Base-by-base conservation (phyloP, 2,113 vertebrate species). In the Cygnus atratus region DNA sequence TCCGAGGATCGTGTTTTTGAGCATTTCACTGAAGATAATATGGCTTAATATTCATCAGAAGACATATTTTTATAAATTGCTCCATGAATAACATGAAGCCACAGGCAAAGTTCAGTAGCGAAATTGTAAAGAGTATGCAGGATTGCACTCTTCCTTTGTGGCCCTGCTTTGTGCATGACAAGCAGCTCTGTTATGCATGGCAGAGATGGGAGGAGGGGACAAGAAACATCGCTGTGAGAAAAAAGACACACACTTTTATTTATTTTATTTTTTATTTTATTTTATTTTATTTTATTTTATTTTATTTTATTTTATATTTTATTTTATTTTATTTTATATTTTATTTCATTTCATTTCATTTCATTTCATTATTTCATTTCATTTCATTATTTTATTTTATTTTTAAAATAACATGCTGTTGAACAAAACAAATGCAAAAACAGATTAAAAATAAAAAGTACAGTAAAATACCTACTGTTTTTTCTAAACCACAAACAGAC, bases 361-460 rank as follows among this genome's bases (percentile, higher is more conserved):
- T n/a, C 16, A 37, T 37, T 37, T 37, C 8, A 37, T n/a, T 10
- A 48, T 48, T 48, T 46, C 3, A 50, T 50, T 50, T 50, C 11
- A 50, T 50, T 50, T 50, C 18, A 48, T 48, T 48, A 48, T 48
- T 48, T 48, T 48, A 48, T 13, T 50, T 50, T 50, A 50, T 50
- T 80, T 58, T 67, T 35, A 17, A 63, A 31, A 22, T 8, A 59
- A 13, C 22, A 10, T 13, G 19, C 13, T 87, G 21, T 10, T 76
- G n/a, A 92, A 84, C 58, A 57, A 76, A 86, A 66, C 4, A 67
- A 80, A 84, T 41, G 11, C 10, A 77, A 87, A 96, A 33, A 7
- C 31, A 67, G 44, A 61, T 43, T 75, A 83, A 52, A 41, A 61
- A 85, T 48, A 63, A 72, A 79, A 11, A 52, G 2, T 21, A 52